Evolutionary conservation across 2,888 invertebrate species (phyloP).

Genomic region (Leptopilina drosophilae): DNA sequence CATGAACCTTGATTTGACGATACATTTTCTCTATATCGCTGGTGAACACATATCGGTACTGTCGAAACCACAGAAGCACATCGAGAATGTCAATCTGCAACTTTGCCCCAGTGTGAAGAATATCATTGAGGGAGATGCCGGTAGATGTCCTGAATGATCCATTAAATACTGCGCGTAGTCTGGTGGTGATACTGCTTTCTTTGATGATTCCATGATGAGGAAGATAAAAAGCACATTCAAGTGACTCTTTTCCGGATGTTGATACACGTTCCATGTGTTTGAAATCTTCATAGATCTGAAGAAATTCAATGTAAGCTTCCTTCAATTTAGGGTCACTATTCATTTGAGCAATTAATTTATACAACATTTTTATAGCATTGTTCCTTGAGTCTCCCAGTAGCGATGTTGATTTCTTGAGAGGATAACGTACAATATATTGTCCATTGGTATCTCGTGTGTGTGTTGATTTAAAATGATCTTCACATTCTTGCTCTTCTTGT

Average conservation of each 20-base stretch:
- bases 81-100: constrained; percentile 54
- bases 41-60: constrained; percentile 56
- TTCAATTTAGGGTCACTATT: neutral
- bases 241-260: neutral
- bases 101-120: constrained; percentile 58
- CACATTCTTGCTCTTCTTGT: constrained; percentile 32
- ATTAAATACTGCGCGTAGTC: constrained; percentile 56
- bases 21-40: constrained; percentile 68
- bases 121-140: constrained; percentile 59
- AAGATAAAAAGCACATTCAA: constrained; percentile 42
- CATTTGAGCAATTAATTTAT: neutral
- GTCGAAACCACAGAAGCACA: constrained; percentile 57
- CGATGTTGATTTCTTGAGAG: neutral
- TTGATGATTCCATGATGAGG: constrained; percentile 58
- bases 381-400: too few relatives aligned
- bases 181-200: constrained; percentile 55
- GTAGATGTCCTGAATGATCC: constrained; percentile 50
- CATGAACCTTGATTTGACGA: constrained; percentile 37
- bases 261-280: constrained; percentile 26
- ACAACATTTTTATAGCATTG: too few relatives aligned
- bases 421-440: neutral
- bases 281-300: constrained; percentile 22
- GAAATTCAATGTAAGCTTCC: neutral
- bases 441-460: constrained; percentile 8
- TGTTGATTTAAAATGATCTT: constrained; percentile 9